These are phyloP conservation scores for Oscheius sp. DNA, from an alignment of 1,140 invertebrate genomes.

Conservation along the genomic window DNA sequence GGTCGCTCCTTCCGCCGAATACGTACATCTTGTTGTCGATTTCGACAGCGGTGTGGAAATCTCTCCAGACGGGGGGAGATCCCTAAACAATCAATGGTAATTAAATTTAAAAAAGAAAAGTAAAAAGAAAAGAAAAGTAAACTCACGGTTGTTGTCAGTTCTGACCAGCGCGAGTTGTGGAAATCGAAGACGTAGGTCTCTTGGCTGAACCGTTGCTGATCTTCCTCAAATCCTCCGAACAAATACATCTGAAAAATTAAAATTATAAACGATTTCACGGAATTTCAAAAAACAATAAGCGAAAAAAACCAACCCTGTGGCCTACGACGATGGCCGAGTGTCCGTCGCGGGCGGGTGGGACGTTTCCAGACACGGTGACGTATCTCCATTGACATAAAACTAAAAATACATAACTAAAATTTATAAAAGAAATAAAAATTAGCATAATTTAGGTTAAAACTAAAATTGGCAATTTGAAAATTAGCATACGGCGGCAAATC, in stretches of 20 bases:
- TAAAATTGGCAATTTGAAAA: too few relatives aligned
- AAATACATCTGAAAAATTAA: conserved; percentile 89
- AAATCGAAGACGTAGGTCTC: conserved; percentile 76
- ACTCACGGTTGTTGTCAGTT: not conserved
- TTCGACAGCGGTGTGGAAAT: conserved; percentile 81
- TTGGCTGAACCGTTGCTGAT: conserved; percentile 75
- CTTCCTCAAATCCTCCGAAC: conserved; percentile 78
- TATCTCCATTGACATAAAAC: conserved; percentile 71
- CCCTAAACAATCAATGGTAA: conserved; percentile 59
- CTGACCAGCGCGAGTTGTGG: conserved; percentile 71
- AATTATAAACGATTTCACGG: too few relatives aligned
- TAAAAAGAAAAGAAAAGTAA: not conserved
- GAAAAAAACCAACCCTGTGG: too few relatives aligned
- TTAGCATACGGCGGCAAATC: too few relatives aligned
- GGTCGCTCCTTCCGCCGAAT: conserved; percentile 76
- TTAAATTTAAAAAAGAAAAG: not conserved
- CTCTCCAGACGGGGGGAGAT: conserved; percentile 72
- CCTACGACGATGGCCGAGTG: conserved; percentile 80
- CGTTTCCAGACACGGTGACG: conserved; percentile 69
- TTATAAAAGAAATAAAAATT: conserved; percentile 10
- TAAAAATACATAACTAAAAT: conserved; percentile 45
- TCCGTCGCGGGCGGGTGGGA: conserved; percentile 79
- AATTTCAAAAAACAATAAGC: too few relatives aligned
- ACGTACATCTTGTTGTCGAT: conserved; percentile 76
- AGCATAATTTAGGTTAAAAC: too few relatives aligned